Evolutionary conservation across 2,113 vertebrate species (phyloP).

Genomic region (Lepus americanus): DNA sequence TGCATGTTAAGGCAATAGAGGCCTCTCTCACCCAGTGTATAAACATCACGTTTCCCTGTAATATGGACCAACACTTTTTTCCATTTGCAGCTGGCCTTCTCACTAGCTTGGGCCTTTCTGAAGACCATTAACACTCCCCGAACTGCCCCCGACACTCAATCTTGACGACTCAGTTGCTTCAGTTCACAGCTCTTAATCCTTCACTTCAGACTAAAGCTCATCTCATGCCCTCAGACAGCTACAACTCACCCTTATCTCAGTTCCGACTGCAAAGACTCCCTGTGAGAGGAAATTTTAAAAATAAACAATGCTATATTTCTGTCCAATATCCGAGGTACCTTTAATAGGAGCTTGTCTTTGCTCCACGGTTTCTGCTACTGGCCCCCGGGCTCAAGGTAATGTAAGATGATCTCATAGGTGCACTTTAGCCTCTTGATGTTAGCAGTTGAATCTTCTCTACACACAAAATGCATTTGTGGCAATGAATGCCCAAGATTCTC

Average conservation of each 20-base stretch:
- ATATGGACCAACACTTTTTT: not conserved
- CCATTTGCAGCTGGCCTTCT: conserved; percentile 8
- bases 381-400: not conserved
- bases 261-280: not conserved
- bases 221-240: conserved; percentile 19
- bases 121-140: conserved; percentile 16
- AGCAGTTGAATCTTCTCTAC: not conserved
- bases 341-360: not conserved
- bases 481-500: conserved; percentile 48
- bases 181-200: not conserved
- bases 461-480: conserved; percentile 38
- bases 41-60: not conserved
- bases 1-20: not conserved
- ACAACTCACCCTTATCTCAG: conserved; percentile 7
- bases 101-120: not conserved
- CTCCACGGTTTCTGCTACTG: not conserved
- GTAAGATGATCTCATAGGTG: not conserved
- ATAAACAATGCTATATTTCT: conserved; percentile 22
- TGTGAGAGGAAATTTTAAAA: conserved; percentile 37
- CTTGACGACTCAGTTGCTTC: not conserved
- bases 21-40: not conserved
- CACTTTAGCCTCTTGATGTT: conserved; percentile 1
- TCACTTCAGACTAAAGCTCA: conserved; percentile 19
- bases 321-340: not conserved
- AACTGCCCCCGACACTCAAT: not conserved